Evolutionary conservation across 2,113 vertebrate genomes (phyloP).

Genomic region (Prolemur simus): DNA sequence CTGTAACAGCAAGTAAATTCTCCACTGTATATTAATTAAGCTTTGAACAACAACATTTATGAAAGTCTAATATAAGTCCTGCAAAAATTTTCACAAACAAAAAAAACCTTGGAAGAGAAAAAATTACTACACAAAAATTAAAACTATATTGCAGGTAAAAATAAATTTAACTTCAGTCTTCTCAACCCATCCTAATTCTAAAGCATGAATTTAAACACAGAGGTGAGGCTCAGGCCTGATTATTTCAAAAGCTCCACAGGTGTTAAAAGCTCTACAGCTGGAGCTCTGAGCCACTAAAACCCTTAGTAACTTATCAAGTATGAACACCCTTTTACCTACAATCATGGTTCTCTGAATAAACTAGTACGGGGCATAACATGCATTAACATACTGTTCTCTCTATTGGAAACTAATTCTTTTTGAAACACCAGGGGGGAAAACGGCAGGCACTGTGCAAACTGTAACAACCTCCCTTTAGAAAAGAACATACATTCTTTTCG

Average conservation of each 20-base stretch:
- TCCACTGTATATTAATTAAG: background rate
- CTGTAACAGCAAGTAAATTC: background rate
- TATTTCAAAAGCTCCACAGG: slow-evolving; percentile 15
- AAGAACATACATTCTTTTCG: background rate
- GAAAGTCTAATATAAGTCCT: background rate
- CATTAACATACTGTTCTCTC: background rate
- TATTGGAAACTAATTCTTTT: background rate
- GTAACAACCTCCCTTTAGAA: background rate
- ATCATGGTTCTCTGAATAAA: background rate
- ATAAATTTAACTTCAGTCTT: slow-evolving; percentile 8
- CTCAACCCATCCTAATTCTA: background rate
- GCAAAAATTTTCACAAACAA: background rate
- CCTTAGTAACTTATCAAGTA: background rate
- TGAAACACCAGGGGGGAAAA: background rate
- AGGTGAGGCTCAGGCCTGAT: background rate
- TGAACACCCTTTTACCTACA: background rate
- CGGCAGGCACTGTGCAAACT: background rate
- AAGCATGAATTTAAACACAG: background rate
- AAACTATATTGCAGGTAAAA: background rate
- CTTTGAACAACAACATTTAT: background rate
- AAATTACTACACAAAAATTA: slow-evolving; percentile 3
- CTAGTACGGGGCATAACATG: background rate
- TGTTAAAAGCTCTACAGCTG: slow-evolving; percentile 1
- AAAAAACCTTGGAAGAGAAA: background rate
- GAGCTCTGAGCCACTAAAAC: background rate